Evolutionary conservation across 2,113 vertebrate genomes (phyloP), one percentile per base, ranked within the genome.

Genomic region (Dipodomys ordii): DNA sequence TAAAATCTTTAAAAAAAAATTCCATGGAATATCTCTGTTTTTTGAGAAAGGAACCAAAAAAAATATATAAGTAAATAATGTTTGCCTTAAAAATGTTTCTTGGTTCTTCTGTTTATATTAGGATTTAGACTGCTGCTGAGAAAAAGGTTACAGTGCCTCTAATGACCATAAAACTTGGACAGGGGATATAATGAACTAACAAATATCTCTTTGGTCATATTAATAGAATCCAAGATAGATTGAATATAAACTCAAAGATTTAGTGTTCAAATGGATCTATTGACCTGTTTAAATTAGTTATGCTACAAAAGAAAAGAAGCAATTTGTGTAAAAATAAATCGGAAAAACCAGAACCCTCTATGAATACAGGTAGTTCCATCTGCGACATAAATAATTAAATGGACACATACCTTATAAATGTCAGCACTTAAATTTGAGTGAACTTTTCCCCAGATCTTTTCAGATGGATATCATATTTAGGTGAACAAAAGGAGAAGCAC

Each of bases 371-470:
- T 86, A 79, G 86, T 94, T 81, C 15, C 27, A 60, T 62, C 91
- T 93, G 46, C 76, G 74, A 44, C 32, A 23, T 91, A 91, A 91
- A 77, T 91, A 91, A 95, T 91, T 95, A 89, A 85, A 78, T 83
- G 64, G 79, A 80, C 35, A 88, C 32, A 23, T 80, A 57, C 30
- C 30, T 89, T 57, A 80, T 68, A 90, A 91, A 90, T 68, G 25
- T 67, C 53, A 90, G 49, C 23, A 79, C 46, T 89, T 88, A 77
- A 87, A 78, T 88, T 90, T 73, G 83, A 84, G 62, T 83, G 65
- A 69, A 8, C 72, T 57, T 74, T 89, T 91, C 62, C 88, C 77
- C 60, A 46, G 81, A 82, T 84, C 80, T 94, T 96, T 94, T 79
- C 57, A 62, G 69, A 74, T 39, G 18, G n/a, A 81, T 76, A 71